Evolutionary conservation across 2,888 invertebrate species (phyloP), one percentile per base, ranked within the genome.

Genomic region (Spicauda simplicius): DNA sequence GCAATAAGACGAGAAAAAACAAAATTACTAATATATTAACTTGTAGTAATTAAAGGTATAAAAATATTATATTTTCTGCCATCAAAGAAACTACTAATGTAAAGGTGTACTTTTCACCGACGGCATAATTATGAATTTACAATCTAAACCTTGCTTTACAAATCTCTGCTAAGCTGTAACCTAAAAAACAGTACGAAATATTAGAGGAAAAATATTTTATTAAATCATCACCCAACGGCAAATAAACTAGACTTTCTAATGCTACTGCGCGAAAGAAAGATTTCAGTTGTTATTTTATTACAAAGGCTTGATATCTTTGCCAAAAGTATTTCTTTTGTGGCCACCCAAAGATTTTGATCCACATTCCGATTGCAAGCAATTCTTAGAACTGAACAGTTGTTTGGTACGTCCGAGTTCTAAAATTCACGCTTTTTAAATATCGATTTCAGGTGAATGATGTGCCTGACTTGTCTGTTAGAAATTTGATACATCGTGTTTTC

Each of bases 371-470:
- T 61, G 30, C 37, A 50, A 66, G 18, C 55, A 20, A 50, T 67
- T 67, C 66, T 67, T 56, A 14, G 61, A 67, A 67, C 48, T 1
- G 20, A 16, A 30, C 41, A 54, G 41, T 54, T 52, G 55, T 48
- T 56, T 20, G 48, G 55, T 56, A 50, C 66, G 60, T 66, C 55
- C 66, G 60, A 67, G 61, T 56, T 67, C 56, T 67, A 58, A 50
- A 61, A 68, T 68, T 68, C 57, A 68, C 68, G 68, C 62, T 68
- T 68, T 68, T 68, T 68, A 62, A 68, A 68, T 53, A 68, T 58
- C 62, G 45, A 62, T 68, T 68, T 68, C 62, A 62, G 62, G 56
- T 61, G 59, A 67, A 16, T 41, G 62, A 52, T 52, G 55, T 67
- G 66, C 50, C 20, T 60, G 60, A 37, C 56, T 52, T 30, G 50